A percentile compares a stretch with the other conserved stretches of the same genome.
Conservation (phyloP, 1,140 invertebrate species). For the Eupristina koningsbergeri region DNA sequence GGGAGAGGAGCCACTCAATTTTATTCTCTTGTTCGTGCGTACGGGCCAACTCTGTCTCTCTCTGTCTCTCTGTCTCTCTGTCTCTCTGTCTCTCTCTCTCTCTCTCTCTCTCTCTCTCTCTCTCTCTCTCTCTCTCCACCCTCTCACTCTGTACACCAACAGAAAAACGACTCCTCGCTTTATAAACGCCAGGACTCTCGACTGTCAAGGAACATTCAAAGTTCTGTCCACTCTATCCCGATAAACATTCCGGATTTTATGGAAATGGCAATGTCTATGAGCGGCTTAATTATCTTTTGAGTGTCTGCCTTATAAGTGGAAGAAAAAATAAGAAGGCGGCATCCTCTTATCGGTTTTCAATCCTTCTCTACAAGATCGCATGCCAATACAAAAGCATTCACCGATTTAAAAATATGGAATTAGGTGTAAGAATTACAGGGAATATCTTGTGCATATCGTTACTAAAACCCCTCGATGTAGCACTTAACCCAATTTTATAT, state of each 20-base stretch:
- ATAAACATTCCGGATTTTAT: background rate
- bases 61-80: too few species aligned
- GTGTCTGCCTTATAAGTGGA: background rate
- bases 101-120: too few species aligned
- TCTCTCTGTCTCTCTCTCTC: too few species aligned
- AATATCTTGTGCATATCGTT: background rate
- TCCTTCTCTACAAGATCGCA: background rate
- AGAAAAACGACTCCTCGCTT: background rate
- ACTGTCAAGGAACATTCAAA: background rate
- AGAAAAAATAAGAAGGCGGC: background rate
- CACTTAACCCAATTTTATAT: background rate
- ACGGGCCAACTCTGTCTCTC: too few species aligned
- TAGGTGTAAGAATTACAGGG: background rate
- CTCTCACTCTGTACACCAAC: background rate
- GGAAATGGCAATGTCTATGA: background rate
- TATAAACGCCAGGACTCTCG: too few species aligned
- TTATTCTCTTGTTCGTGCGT: conserved; percentile 6
- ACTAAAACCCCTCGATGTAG: background rate
- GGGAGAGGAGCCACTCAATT: background rate
- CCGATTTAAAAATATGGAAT: background rate
- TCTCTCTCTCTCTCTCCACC: too few species aligned
- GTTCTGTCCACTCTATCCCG: background rate
- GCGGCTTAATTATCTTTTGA: background rate
- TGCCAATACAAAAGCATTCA: background rate
- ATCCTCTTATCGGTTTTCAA: background rate